Conservation (phyloP, 2,113 vertebrate species). For the Mormyrus iriodes region DNA sequence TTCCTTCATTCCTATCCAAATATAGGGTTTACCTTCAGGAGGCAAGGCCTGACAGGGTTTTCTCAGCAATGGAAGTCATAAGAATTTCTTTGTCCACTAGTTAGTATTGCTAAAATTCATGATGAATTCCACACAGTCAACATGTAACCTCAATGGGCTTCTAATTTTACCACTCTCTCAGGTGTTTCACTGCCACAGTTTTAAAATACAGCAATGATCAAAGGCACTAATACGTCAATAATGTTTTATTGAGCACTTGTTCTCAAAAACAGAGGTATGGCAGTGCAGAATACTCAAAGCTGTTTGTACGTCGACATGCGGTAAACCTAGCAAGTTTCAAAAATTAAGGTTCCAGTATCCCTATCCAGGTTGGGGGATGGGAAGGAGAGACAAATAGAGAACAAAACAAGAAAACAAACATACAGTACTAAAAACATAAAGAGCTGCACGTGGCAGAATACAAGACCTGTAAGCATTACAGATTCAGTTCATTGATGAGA, state of each 20-base stretch:
- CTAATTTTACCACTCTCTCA: no score
- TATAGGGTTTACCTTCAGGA: not conserved
- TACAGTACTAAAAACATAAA: slow-evolving; percentile 40
- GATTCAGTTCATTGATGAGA: slow-evolving; percentile 30
- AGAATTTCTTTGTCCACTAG: not conserved
- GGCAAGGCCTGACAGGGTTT: not conserved
- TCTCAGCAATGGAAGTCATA: not conserved
- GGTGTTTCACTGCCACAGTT: not conserved
- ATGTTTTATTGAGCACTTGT: slow-evolving; percentile 68
- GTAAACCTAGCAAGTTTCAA: slow-evolving; percentile 35
- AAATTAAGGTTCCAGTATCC: slow-evolving; percentile 32
- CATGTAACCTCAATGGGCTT: not conserved
- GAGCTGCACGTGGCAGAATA: slow-evolving; percentile 43
- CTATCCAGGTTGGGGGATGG: not conserved
- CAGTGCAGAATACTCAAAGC: slow-evolving; percentile 40
- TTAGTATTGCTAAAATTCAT: not conserved
- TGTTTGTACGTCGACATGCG: slow-evolving; percentile 42
- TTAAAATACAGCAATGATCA: not conserved
- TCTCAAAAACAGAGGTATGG: slow-evolving; percentile 58
- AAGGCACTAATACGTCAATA: not conserved
- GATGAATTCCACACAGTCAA: not conserved
- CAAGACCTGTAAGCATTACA: slow-evolving; percentile 49
- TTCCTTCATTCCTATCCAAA: not conserved
- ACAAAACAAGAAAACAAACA: not conserved
- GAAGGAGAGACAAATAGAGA: not conserved